A percentile compares a stretch with the other conserved stretches of the same genome.
Evolutionary conservation across 2,888 invertebrate species (phyloP).

Genomic region (Cacoxenus indagator): DNA sequence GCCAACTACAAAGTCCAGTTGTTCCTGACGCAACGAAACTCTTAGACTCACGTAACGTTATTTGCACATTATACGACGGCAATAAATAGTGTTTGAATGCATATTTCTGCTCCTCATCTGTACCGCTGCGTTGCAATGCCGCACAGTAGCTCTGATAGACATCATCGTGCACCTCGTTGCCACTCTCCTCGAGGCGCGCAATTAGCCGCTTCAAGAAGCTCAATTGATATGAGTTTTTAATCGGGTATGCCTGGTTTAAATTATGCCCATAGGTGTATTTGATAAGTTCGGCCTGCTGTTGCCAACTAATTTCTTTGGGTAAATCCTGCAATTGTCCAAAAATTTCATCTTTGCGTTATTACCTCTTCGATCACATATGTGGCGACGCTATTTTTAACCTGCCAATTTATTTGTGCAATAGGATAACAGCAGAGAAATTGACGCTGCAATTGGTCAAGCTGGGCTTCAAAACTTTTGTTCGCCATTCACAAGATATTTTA

Average conservation of each 20-base stretch:
- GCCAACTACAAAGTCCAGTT: constrained; percentile 85
- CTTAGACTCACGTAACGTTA: constrained; percentile 79
- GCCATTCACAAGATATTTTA: constrained; percentile 44
- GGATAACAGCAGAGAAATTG: constrained; percentile 67
- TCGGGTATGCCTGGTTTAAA: constrained; percentile 74
- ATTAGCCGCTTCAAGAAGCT: constrained; percentile 79
- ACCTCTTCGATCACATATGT: no score
- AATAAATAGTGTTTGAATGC: constrained; percentile 77
- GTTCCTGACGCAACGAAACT: constrained; percentile 83
- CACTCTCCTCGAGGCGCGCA: constrained; percentile 72
- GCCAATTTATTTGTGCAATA: constrained; percentile 58
- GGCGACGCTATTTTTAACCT: constrained; percentile 39
- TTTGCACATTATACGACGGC: constrained; percentile 52
- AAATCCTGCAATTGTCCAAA: constrained; percentile 40
- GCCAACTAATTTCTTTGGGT: constrained; percentile 63
- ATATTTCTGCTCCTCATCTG: constrained; percentile 52
- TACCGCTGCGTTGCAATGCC: constrained; percentile 21
- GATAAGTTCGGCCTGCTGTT: constrained; percentile 75
- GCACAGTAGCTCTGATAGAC: constrained; percentile 76
- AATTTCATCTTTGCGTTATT: neutral
- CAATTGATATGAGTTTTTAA: constrained; percentile 76
- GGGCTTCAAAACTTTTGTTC: constrained; percentile 16
- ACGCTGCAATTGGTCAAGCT: constrained; percentile 45
- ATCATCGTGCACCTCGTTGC: constrained; percentile 76
- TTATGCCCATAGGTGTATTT: constrained; percentile 74